phyloP scores from a whole-genome alignment of 2,888 invertebrate genomes.

The Chymomyza caudatula region DNA sequence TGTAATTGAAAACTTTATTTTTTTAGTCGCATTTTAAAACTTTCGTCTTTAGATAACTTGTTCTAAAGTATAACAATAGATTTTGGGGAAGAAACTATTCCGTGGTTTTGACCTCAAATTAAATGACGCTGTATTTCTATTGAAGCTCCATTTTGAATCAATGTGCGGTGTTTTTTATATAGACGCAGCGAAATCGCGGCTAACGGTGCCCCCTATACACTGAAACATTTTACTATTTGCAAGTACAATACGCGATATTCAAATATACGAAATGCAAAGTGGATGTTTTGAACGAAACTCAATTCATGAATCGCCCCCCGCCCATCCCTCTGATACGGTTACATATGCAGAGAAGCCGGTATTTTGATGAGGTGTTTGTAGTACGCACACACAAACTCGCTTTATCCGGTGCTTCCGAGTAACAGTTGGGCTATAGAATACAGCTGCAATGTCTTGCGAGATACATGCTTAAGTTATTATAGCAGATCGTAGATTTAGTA shows the following conservation, averaged over 20 bases:
- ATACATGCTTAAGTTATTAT: not conserved
- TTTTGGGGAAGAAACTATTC: not conserved
- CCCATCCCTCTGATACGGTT: not conserved
- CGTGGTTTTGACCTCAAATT: conserved; percentile 4
- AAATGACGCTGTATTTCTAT: not conserved
- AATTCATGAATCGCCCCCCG: not conserved
- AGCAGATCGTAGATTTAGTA: not conserved
- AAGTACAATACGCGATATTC: conserved; percentile 6
- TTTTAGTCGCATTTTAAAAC: too few relatives aligned
- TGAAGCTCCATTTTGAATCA: not conserved
- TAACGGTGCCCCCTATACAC: conserved; percentile 11
- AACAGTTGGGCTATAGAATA: conserved; percentile 10
- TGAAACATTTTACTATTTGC: conserved; percentile 8
- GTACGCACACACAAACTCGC: not conserved
- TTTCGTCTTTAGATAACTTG: not conserved
- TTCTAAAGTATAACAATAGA: not conserved
- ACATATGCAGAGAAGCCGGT: conserved; percentile 2
- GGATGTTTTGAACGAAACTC: not conserved
- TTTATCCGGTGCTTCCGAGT: conserved; percentile 14
- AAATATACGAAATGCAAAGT: conserved; percentile 1
- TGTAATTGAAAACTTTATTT: not conserved
- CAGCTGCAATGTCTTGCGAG: conserved; percentile 6
- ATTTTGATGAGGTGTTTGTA: conserved; percentile 1
- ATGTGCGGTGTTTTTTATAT: conserved; percentile 13
- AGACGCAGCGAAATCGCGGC: not conserved